Evolutionary conservation across 2,888 invertebrate species (phyloP), one percentile per base, ranked within the genome.

Genomic region (Nebria salina): DNA sequence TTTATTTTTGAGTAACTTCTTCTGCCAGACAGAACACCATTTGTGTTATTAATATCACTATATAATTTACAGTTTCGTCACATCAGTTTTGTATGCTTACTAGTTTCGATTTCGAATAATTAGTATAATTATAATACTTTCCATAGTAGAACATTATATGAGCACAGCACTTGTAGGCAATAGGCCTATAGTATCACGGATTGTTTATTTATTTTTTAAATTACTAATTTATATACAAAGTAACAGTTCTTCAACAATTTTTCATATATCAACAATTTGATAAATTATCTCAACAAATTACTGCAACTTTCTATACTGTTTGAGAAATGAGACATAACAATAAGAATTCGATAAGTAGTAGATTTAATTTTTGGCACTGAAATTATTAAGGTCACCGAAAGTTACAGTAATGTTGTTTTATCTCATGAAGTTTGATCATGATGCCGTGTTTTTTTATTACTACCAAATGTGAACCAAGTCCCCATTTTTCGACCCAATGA

Each of bases 401-500:
- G 85, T 87, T 89, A 89, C 87, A 89, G 87, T 85, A 90, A 90
- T 86, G 90, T 90, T 82, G 90, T 89, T 87, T 88, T 89, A 87
- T 90, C 90, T 91, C 90, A 89, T 86, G 90, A 90, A 85, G 89
- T 89, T 72, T 88, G 88, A 83, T 88, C 87, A 78, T 87, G 88
- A 84, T 89, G 89, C 83, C 90, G 87, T 41, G 89, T 87, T 85
- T 91, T 91, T 85, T 91, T 91, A 85, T 89, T 90, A 84, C 90
- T 90, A 75, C 91, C 91, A 84, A 91, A 91, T 73, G 89, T 91
- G 84, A 92, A 91, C 91, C 91, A 91, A 20, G 91, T 91, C 77
- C 91, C 91, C 83, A 92, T 90, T 86, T 91, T 91, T 66, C 91
- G 88, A 72, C 91, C 91, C 83, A 91, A 85, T 26, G 91, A 91